phyloP scores from a whole-genome alignment of 2,888 invertebrate species.

The Megamerina dolium region DNA sequence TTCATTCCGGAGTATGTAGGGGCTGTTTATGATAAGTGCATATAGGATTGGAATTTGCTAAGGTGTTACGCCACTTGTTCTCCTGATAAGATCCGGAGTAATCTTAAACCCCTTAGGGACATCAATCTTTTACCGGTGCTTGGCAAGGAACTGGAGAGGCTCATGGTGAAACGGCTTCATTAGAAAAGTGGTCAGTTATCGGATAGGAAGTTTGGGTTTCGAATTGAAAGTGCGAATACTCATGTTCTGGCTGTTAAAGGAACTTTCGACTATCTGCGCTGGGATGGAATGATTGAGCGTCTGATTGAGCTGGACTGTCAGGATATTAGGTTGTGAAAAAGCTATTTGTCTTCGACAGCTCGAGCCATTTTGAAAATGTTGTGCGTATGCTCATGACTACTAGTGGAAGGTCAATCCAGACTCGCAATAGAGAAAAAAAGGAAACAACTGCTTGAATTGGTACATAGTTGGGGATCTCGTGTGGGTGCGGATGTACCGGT shows the following conservation, averaged over 20 bases:
- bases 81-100: neutral
- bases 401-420: neutral
- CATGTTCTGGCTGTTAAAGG: too few relatives aligned
- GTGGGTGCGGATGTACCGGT: neutral
- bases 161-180: neutral
- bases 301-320: neutral
- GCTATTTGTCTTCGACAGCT: neutral
- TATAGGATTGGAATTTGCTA: too few relatives aligned
- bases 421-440: neutral
- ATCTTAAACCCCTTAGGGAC: neutral
- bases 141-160: neutral
- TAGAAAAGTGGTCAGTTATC: neutral
- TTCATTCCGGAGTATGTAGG: too few relatives aligned
- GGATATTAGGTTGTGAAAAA: neutral
- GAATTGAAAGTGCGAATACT: too few relatives aligned
- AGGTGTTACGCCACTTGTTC: too few relatives aligned
- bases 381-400: neutral
- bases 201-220: neutral
- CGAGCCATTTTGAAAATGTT: neutral
- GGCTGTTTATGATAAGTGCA: too few relatives aligned
- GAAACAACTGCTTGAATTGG: neutral
- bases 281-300: neutral
- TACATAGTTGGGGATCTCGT: neutral
- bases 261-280: neutral
- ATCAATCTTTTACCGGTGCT: neutral